Base-by-base conservation (phyloP, 2,797 vertebrate genomes). In the Notolepis coatsorum region DNA sequence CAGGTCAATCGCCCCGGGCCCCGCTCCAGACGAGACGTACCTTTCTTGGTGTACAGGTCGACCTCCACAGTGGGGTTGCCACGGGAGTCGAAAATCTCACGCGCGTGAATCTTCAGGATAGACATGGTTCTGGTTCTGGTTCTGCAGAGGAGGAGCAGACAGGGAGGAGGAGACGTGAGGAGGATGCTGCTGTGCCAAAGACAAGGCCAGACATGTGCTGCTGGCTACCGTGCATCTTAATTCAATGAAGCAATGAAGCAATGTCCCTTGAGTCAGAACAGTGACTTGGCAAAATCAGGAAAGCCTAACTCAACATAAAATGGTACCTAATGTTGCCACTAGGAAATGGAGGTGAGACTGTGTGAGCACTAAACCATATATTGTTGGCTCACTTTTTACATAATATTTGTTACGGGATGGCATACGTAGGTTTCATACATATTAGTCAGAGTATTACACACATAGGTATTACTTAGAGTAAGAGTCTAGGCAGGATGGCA, bases 31-130 rank as follows among this genome's bases (percentile, higher is more conserved):
- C n/a, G 15, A 5, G 8, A 23, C 85, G 13, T 91, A 99, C 98
- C 98, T 95, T 98, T 99, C 53, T 89, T 82, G 41, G 97, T 99
- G 77, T 60, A 95, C 7, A 99, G 93, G 60, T 99, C 97, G 4
- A 99, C 97, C 75, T 99, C 98, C 52, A 99, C 97, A 0, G 98
- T 99, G 93, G 98, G 98, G 72, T 99, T 99, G 21, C 97, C 98
- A 92, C 97, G 97, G n/a, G 98, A 99, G 93, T 99, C 98, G 4
- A 99, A 95, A 88, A 99, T 99, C 88, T 99, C 96, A 62, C 97
- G 95, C 73, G 97, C 95, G 0, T 90, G 84, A 69, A 99, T 83
- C 93, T 93, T 99, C 49, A 95, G 90, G 76, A 99, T 91, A 7
- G 97, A 98, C 97, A 99, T 99, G 79, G 71, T 96, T 87, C 80